Conservation (phyloP, 2,888 invertebrate genomes). For the Nomada ruficornis region DNA sequence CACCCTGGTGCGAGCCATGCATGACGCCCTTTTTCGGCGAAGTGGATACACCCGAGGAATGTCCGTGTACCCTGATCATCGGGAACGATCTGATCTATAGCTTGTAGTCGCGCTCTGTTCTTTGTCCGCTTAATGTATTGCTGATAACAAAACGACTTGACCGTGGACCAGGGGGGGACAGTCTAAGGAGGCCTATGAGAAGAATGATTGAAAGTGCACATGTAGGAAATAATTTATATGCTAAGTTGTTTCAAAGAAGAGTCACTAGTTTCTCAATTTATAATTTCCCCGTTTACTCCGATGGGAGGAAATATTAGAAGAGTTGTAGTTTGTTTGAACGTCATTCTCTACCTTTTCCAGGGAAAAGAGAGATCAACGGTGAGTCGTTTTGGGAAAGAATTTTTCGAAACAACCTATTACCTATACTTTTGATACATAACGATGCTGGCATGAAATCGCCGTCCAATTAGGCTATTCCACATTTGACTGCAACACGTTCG, state of each 20-base stretch:
- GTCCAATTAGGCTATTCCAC: neutral
- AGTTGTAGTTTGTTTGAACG: too few species aligned
- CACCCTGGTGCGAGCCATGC: slow-evolving; percentile 76
- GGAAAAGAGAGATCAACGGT: neutral
- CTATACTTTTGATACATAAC: neutral
- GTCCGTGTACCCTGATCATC: slow-evolving; percentile 43
- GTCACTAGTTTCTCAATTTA: too few species aligned
- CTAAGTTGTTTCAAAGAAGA: too few species aligned
- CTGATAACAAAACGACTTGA: slow-evolving; percentile 32
- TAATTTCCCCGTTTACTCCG: too few species aligned
- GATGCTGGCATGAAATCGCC: neutral
- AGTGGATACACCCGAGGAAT: slow-evolving; percentile 53
- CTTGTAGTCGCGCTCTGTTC: slow-evolving; percentile 29
- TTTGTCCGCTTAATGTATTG: slow-evolving; percentile 33
- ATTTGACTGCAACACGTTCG: neutral
- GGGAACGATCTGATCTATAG: slow-evolving; percentile 40
- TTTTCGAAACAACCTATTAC: neutral
- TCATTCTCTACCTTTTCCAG: too few species aligned
- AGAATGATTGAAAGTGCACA: neutral
- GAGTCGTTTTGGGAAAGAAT: neutral
- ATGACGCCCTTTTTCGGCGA: slow-evolving; percentile 77
- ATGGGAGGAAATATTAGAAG: too few species aligned
- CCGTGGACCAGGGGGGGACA: neutral
- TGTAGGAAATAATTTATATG: neutral
- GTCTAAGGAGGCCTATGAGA: neutral